phyloP scores from a whole-genome alignment of 2,888 invertebrate species.

The Dendrolimus pini region DNA sequence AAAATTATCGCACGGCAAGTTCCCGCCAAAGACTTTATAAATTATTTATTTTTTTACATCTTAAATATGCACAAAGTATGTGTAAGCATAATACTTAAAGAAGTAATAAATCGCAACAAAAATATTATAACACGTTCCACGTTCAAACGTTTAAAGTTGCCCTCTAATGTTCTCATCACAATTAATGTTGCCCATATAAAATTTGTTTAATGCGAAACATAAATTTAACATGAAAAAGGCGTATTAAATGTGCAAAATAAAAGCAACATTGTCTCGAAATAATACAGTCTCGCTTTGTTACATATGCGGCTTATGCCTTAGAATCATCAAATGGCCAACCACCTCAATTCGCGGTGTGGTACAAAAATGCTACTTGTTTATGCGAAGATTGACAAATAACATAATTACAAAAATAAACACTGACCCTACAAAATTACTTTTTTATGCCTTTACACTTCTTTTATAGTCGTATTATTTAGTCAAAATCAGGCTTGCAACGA shows the following conservation, averaged over 20 bases:
- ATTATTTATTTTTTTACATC: no score
- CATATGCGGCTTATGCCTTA: neutral
- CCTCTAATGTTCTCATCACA: conserved; percentile 2
- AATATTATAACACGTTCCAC: neutral
- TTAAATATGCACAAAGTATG: no score
- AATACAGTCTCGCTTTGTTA: neutral
- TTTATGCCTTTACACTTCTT: no score
- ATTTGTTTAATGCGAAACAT: neutral
- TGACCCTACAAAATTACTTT: neutral
- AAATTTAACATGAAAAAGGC: neutral
- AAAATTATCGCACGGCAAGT: no score
- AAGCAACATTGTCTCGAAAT: neutral
- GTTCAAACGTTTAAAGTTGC: neutral
- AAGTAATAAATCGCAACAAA: neutral
- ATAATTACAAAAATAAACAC: neutral
- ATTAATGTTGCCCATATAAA: neutral
- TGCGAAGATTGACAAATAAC: conserved; percentile 1
- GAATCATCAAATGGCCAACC: neutral
- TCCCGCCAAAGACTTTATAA: no score
- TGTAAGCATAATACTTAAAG: no score
- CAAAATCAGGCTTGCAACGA: no score
- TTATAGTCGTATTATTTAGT: no score
- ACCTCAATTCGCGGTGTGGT: conserved; percentile 12
- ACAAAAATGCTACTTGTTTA: conserved; percentile 11
- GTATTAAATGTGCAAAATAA: neutral